A percentile compares a stretch with the other conserved stretches of the same genome.
Evolutionary conservation across 2,113 vertebrate genomes (phyloP).

Genomic region (Jaculus jaculus): DNA sequence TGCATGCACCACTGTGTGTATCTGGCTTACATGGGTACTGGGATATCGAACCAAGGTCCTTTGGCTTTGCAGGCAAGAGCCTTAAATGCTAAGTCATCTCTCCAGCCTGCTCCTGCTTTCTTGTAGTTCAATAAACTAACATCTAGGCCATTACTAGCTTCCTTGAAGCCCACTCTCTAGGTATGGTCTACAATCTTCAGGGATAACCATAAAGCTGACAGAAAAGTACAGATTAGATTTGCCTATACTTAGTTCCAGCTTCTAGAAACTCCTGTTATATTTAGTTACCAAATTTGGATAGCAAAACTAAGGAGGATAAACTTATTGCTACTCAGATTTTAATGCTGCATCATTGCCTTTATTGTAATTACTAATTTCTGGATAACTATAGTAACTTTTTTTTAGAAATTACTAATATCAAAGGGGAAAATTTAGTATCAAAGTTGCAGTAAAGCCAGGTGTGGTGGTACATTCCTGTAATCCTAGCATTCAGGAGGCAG

Average conservation of each 20-base stretch:
- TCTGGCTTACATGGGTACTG: no score
- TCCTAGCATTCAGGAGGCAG: no score
- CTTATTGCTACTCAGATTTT: constrained; percentile 27
- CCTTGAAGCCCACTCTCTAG: background rate
- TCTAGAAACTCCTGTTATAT: background rate
- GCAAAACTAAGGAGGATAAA: constrained; percentile 7
- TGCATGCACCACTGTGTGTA: no score
- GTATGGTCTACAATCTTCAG: no score
- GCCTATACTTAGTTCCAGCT: background rate
- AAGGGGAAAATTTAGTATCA: background rate
- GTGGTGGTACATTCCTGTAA: no score
- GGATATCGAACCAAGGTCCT: no score
- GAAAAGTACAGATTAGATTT: no score
- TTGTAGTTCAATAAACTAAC: no score
- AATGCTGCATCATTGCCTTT: background rate
- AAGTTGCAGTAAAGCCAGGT: background rate
- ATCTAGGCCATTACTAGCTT: background rate
- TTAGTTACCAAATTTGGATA: background rate
- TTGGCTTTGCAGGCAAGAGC: no score
- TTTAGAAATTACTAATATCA: constrained; percentile 6
- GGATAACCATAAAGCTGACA: no score
- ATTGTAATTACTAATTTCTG: background rate
- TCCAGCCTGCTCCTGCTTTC: no score
- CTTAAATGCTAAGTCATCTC: no score
- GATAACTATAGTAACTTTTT: constrained; percentile 40